phyloP scores from a whole-genome alignment of 92 coral and sea anemone genomes.

The Parazoanthus atlanticus region DNA sequence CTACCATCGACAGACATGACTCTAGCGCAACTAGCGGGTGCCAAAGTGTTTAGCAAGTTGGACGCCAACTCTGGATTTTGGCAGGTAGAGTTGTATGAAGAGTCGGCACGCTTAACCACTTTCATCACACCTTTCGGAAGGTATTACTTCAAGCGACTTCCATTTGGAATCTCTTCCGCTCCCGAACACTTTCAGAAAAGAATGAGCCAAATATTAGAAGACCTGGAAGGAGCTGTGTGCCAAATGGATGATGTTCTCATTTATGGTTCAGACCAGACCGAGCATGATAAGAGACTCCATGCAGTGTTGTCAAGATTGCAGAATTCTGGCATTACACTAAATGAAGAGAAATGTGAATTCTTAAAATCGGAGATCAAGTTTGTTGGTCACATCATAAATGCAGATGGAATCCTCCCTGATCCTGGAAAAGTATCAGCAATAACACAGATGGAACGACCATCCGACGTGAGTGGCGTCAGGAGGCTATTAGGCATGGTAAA shows the following conservation, averaged over 20 bases:
- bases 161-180: constrained; percentile 1
- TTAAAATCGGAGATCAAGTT: constrained; percentile 9
- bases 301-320: constrained; percentile 15
- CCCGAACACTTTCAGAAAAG: constrained; percentile 6
- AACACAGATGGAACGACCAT: not conserved
- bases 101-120: too few species aligned
- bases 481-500: constrained; percentile 12
- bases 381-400: constrained; percentile 28
- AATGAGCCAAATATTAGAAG: not conserved
- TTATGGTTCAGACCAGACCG: not conserved
- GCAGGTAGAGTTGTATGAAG: too few species aligned
- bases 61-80: too few species aligned
- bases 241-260: not conserved
- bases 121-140: not conserved
- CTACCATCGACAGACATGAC: constrained; percentile 5
- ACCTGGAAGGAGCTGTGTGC: not conserved
- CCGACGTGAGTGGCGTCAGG: not conserved
- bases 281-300: constrained; percentile 18
- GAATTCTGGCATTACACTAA: constrained; percentile 31
- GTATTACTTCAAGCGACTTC: constrained; percentile 12
- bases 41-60: too few species aligned
- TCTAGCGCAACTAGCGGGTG: too few species aligned
- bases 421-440: constrained; percentile 13
- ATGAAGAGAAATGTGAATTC: constrained; percentile 35
- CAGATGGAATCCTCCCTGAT: not conserved